phyloP scores from a whole-genome alignment of 2,888 invertebrate species.

The Tenodera sinensis region DNA sequence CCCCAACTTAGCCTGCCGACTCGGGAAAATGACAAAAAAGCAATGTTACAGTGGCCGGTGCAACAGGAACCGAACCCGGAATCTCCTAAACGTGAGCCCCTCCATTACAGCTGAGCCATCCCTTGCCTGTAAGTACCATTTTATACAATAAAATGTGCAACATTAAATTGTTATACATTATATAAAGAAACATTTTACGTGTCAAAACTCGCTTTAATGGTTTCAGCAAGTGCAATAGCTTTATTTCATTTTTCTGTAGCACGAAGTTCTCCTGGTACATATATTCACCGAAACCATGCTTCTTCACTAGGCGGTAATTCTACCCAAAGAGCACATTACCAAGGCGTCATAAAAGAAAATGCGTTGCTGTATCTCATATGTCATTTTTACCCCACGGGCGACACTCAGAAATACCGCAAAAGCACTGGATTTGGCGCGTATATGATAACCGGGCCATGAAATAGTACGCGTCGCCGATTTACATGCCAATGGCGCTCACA shows the following conservation, averaged over 20 bases:
- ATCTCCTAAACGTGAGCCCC: no score
- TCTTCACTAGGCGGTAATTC: not conserved
- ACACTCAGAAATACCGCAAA: not conserved
- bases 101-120: no score
- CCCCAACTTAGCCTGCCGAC: no score
- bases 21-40: no score
- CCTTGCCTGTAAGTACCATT: no score
- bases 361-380: not conserved
- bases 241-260: not conserved
- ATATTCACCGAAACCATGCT: not conserved
- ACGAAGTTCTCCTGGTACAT: not conserved
- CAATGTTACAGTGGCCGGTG: no score
- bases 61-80: no score
- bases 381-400: not conserved
- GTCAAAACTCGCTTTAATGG: no score
- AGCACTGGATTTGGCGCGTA: not conserved
- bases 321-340: not conserved
- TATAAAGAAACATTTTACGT: no score
- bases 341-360: not conserved
- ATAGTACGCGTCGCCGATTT: not conserved
- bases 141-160: no score
- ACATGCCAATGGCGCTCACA: not conserved
- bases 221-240: not conserved
- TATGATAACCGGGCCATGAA: not conserved
- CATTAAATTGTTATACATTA: no score